Conservation (phyloP, 2,797 vertebrate genomes). For the Semaprochilodus insignis region DNA sequence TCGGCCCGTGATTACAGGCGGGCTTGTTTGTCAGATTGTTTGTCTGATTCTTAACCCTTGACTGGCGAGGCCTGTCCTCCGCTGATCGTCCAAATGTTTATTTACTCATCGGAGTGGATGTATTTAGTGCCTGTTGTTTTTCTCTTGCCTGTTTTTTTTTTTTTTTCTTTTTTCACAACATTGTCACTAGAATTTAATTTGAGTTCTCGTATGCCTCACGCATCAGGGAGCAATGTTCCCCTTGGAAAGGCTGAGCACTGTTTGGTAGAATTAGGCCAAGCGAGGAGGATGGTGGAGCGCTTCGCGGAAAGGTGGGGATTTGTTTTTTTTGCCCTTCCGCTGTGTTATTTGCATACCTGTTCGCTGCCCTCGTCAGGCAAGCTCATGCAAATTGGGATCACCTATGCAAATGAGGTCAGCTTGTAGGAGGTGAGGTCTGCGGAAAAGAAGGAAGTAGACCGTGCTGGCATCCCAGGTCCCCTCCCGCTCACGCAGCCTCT, state of each 20-base stretch:
- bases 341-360: constrained; percentile 57
- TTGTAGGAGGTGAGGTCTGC: constrained; percentile 48
- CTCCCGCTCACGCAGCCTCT: constrained; percentile 34
- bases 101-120: not conserved
- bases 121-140: constrained; percentile 22
- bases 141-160: constrained; percentile 34
- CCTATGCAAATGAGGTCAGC: constrained; percentile 55
- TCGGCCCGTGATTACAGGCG: not conserved
- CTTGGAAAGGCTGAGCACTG: constrained; percentile 33
- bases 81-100: constrained; percentile 24
- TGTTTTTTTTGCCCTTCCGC: constrained; percentile 40
- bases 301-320: constrained; percentile 42
- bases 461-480: constrained; percentile 41
- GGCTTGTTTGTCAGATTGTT: constrained; percentile 10
- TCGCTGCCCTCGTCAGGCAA: constrained; percentile 50
- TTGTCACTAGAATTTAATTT: constrained; percentile 57
- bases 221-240: constrained; percentile 48
- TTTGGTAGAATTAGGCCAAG: constrained; percentile 45
- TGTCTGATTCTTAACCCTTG: not conserved
- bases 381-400: constrained; percentile 56
- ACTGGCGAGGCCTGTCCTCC: not conserved
- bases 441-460: constrained; percentile 36
- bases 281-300: constrained; percentile 33
- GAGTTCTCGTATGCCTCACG: constrained; percentile 40
- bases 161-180: constrained; percentile 41